A percentile compares a stretch with the other conserved stretches of the same genome.
Evolutionary conservation across 2,888 invertebrate genomes (phyloP).

Genomic region (Cheilosia variabilis): DNA sequence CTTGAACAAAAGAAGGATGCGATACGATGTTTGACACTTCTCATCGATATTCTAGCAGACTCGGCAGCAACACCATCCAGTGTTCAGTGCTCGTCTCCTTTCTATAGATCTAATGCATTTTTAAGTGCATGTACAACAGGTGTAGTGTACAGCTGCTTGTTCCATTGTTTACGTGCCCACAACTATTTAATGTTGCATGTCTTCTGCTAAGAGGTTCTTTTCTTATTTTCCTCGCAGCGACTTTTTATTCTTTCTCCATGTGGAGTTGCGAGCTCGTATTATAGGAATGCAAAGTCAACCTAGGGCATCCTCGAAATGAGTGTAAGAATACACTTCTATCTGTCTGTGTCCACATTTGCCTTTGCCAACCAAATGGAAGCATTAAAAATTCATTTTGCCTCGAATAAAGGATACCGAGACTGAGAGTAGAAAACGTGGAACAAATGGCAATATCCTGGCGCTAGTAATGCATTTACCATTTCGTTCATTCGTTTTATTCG

Average conservation of each 20-base stretch:
- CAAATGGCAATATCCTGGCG: slow-evolving; percentile 47
- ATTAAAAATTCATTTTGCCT: slow-evolving; percentile 74
- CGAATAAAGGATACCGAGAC: slow-evolving; percentile 45
- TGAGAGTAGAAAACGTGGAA: slow-evolving; percentile 43
- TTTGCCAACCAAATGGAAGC: slow-evolving; percentile 60
- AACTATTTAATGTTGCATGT: slow-evolving; percentile 74
- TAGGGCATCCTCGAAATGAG: slow-evolving; percentile 60
- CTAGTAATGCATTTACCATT: slow-evolving; percentile 48
- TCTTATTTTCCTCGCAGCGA: slow-evolving; percentile 21
- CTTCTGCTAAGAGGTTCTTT: slow-evolving; percentile 39
- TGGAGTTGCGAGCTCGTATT: slow-evolving; percentile 18
- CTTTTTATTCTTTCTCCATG: slow-evolving; percentile 37
- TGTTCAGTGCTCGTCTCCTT: slow-evolving; percentile 17
- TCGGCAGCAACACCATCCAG: slow-evolving; percentile 25
- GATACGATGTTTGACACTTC: slow-evolving; percentile 47
- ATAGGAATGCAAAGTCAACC: slow-evolving; percentile 68
- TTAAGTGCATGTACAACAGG: slow-evolving; percentile 74
- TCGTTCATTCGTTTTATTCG: slow-evolving; percentile 41
- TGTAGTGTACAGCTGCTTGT: slow-evolving; percentile 54
- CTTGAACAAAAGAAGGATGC: slow-evolving; percentile 21
- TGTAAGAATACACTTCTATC: slow-evolving; percentile 63
- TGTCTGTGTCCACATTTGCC: slow-evolving; percentile 72
- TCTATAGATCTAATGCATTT: slow-evolving; percentile 67
- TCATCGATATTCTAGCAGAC: slow-evolving; percentile 53
- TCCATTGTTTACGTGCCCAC: slow-evolving; percentile 68